A percentile compares a stretch with the other conserved stretches of the same genome.
Evolutionary conservation across 2,797 vertebrate genomes (phyloP).

Genomic region (Picus viridis): DNA sequence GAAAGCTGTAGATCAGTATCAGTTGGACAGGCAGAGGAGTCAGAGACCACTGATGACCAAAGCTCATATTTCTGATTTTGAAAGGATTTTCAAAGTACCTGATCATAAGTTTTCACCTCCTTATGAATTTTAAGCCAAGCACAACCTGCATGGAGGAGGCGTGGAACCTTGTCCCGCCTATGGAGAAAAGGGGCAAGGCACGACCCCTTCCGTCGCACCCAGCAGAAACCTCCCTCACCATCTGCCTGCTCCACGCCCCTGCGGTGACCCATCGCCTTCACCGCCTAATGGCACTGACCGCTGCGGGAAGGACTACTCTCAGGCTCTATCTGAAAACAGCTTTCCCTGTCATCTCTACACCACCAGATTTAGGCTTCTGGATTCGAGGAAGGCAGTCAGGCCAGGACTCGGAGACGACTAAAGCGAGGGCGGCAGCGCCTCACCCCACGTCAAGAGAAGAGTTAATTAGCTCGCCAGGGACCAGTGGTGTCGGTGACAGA

Average conservation of each 20-base stretch:
- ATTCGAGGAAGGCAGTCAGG: fast-evolving
- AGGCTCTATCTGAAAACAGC: not conserved
- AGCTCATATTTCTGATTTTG: fast-evolving
- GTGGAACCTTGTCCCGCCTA: fast-evolving
- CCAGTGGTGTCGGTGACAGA: no score
- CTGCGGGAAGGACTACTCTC: fast-evolving
- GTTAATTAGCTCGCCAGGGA: fast-evolving
- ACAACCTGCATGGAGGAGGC: fast-evolving
- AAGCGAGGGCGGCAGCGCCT: not conserved
- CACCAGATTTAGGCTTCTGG: not conserved
- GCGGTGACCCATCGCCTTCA: fast-evolving
- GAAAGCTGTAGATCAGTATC: no score
- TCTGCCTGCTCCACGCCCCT: not conserved
- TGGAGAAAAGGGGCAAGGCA: fast-evolving
- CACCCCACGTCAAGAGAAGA: not conserved
- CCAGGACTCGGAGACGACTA: not conserved
- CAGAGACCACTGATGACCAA: not conserved
- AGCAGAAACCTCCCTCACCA: not conserved
- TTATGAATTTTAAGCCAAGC: not conserved
- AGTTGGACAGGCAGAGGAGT: not conserved
- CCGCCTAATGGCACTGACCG: fast-evolving
- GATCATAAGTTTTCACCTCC: not conserved
- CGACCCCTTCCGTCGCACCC: not conserved
- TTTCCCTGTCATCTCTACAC: not conserved
- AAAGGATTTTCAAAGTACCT: fast-evolving